Conservation (phyloP, 2,797 vertebrate species). For the Miichthys miiuy region DNA sequence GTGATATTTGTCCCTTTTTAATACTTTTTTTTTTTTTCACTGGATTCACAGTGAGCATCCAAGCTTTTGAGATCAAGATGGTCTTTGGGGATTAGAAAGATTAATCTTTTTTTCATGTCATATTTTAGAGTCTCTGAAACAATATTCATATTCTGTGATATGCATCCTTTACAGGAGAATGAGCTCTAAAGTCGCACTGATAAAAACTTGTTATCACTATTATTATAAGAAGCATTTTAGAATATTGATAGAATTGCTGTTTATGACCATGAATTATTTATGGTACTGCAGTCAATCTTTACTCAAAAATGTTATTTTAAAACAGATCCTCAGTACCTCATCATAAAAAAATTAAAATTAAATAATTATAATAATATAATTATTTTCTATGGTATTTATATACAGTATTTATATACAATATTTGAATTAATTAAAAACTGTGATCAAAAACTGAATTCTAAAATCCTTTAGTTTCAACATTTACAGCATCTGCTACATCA, state of each 20-base stretch:
- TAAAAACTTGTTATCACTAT: conserved; percentile 62
- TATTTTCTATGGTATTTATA: not conserved
- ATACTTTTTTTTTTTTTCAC: conserved; percentile 66
- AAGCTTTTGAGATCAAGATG: conserved; percentile 85
- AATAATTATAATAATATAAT: not conserved
- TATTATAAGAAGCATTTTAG: conserved; percentile 45
- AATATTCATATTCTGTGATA: conserved; percentile 80
- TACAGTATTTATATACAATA: too few species aligned
- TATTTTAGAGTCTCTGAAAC: conserved; percentile 83
- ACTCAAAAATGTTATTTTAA: conserved; percentile 22
- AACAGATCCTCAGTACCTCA: conserved; percentile 12
- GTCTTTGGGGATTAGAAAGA: conserved; percentile 86
- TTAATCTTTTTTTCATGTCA: conserved; percentile 78
- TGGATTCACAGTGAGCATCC: conserved; percentile 82
- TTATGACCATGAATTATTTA: conserved; percentile 35
- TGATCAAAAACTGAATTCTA: not conserved
- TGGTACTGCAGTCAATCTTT: not conserved
- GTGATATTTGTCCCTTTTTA: conserved; percentile 89
- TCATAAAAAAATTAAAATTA: not conserved
- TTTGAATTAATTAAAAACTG: too few species aligned
- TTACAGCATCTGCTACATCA: conserved; percentile 7
- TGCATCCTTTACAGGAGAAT: conserved; percentile 60
- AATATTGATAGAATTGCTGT: conserved; percentile 40
- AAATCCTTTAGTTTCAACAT: not conserved
- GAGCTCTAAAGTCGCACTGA: conserved; percentile 44